Evolutionary conservation across 1,140 invertebrate species (phyloP), one percentile per base, ranked within the genome.

Genomic region (Heliconius nattereri): DNA sequence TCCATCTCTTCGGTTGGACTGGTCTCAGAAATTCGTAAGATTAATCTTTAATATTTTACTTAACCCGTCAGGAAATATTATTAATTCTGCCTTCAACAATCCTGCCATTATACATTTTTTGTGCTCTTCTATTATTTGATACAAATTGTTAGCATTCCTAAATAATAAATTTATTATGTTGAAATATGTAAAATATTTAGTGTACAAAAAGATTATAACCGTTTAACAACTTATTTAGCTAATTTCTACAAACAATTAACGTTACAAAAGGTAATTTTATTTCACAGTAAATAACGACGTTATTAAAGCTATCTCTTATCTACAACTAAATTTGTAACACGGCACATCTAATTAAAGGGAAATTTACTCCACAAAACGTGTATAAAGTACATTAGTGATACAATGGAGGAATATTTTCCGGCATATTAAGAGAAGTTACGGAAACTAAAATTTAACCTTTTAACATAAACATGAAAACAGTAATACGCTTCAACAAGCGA

Each of bases 221-320:
- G 19, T n/a, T 57, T 57, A 57, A 19, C 52, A 57, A 57, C 7
- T 57, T 57, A 57, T 57, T 57, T 57, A 7, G 52, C 19, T 57
- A 20, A n/a, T 57, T n/a, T 57, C 0, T n/a, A 8, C 1, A 57
- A 57, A 57, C 54, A 57, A 23, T 57, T 57, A 7, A 57, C n/a
- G n/a, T n/a, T 8, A 57, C 8, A n/a, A n/a, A n/a, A 57, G 54
- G 54, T 57, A 23, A 57, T 23, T 57, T 57, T 20, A 57, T 57
- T 57, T 57, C n/a, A 23, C 54, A 57, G 8, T 57, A 57, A 57
- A 57, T 57, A 23, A 23, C n/a, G 3, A 57, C 20, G n/a, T 57
- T n/a, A 37, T 76, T 76, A 57, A 7, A n/a, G 54, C 54, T 20
- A 57, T 57, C n/a, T 57, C 54, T 57, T 57, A 57, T 57, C 54